Conservation (phyloP, 2,113 vertebrate genomes). For the Hemibagrus wyckioides region DNA sequence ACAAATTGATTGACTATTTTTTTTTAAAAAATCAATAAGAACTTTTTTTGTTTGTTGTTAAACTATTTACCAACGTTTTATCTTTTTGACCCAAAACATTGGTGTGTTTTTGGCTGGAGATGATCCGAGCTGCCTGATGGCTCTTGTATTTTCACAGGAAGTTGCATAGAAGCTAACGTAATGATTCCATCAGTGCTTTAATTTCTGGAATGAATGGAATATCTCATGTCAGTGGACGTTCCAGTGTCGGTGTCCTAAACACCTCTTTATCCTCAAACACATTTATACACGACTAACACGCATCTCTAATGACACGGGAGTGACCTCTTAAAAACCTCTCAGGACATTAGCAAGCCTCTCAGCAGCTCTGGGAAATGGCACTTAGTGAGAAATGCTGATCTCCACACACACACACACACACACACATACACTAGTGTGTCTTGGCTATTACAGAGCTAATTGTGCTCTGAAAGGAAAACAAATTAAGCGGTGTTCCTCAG, state of each 20-base stretch:
- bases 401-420: constrained; percentile 15
- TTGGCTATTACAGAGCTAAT: constrained; percentile 36
- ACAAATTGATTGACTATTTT: neutral
- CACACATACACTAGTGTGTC: constrained; percentile 10
- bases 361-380: constrained; percentile 39
- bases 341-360: constrained; percentile 42
- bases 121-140: neutral
- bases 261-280: constrained; percentile 5
- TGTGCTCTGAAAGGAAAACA: constrained; percentile 48
- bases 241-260: neutral
- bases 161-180: neutral
- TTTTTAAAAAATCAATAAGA: too few relatives aligned
- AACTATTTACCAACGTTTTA: too few relatives aligned
- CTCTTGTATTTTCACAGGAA: neutral
- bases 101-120: neutral
- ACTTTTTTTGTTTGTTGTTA: too few relatives aligned
- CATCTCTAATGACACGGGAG: constrained; percentile 38
- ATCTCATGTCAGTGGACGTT: constrained; percentile 1
- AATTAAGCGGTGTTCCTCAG: constrained; percentile 46
- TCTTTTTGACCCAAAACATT: neutral
- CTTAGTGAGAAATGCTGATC: constrained; percentile 26
- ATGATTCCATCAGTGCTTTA: neutral
- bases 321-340: constrained; percentile 53
- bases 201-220: constrained; percentile 23
- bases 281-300: constrained; percentile 3